These are phyloP conservation scores for Colletes gigas DNA, from an alignment of 1,140 invertebrate species.

Conservation along the genomic window DNA sequence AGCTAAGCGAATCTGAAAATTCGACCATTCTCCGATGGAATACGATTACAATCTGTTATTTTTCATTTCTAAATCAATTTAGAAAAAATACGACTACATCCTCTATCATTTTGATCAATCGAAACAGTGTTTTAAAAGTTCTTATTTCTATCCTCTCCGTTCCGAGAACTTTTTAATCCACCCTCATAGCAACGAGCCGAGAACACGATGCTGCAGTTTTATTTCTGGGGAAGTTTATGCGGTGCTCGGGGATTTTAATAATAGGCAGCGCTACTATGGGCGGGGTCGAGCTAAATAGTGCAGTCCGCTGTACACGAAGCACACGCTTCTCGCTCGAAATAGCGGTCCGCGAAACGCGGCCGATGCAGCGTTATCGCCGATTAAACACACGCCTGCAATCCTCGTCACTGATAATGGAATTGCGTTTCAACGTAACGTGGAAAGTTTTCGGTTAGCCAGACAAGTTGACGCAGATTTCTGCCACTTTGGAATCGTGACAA, in stretches of 20 bases:
- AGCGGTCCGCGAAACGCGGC: conserved; percentile 2
- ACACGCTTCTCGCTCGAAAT: conserved; percentile 16
- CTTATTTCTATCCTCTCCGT: no score
- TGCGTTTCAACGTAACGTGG: conserved; percentile 1
- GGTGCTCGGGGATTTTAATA: conserved; percentile 44
- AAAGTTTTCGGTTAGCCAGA: conserved; percentile 23
- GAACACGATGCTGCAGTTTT: conserved; percentile 28
- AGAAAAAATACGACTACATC: no score
- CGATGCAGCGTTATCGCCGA: conserved; percentile 25
- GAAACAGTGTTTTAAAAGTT: no score
- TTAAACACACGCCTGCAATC: conserved; percentile 30
- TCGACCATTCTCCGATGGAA: no score
- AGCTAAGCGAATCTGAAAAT: neutral
- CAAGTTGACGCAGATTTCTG: neutral
- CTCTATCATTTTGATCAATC: no score
- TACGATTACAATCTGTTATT: no score
- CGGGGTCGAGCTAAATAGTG: conserved; percentile 27
- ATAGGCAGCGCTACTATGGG: conserved; percentile 34
- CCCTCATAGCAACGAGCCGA: neutral
- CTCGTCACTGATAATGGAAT: conserved; percentile 23
- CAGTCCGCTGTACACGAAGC: neutral
- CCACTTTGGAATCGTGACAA: no score
- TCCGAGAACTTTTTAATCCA: neutral
- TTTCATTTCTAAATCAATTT: no score
- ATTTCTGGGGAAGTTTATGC: conserved; percentile 43